Evolutionary conservation across 2,888 invertebrate genomes (phyloP).

Genomic region (Eristalis tenax): DNA sequence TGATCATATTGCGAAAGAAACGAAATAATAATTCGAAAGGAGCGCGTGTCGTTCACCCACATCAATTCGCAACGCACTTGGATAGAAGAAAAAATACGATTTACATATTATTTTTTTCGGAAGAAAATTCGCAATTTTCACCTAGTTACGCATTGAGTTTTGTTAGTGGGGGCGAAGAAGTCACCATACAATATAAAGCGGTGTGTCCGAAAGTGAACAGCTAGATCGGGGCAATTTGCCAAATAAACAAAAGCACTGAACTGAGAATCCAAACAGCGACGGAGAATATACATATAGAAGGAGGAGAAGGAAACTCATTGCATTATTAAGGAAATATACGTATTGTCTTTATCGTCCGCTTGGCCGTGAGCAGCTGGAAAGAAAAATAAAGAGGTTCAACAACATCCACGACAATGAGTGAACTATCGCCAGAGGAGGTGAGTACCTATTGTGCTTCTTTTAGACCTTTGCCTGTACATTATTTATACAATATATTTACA

Average conservation of each 20-base stretch:
- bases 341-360: constrained; percentile 36
- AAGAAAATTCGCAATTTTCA: constrained; percentile 50
- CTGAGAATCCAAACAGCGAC: constrained; percentile 5
- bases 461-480: constrained; percentile 1
- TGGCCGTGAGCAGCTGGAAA: constrained; percentile 53
- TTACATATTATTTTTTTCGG: constrained; percentile 14
- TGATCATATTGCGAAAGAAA: constrained; percentile 9
- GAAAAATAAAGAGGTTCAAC: constrained; percentile 70
- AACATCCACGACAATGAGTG: constrained; percentile 85
- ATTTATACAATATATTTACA: not conserved
- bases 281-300: not conserved
- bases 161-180: constrained; percentile 31
- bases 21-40: not conserved
- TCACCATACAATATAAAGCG: constrained; percentile 24
- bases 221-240: constrained; percentile 62
- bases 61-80: not conserved
- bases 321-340: constrained; percentile 40
- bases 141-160: constrained; percentile 63
- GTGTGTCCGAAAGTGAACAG: constrained; percentile 32
- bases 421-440: constrained; percentile 94
- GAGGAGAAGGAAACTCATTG: constrained; percentile 14
- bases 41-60: constrained; percentile 29
- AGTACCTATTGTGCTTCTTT: constrained; percentile 79
- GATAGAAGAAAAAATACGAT: constrained; percentile 3
- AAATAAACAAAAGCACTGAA: constrained; percentile 64